Evolutionary conservation across 2,113 vertebrate genomes (phyloP).

Genomic region (Saccopteryx bilineata): DNA sequence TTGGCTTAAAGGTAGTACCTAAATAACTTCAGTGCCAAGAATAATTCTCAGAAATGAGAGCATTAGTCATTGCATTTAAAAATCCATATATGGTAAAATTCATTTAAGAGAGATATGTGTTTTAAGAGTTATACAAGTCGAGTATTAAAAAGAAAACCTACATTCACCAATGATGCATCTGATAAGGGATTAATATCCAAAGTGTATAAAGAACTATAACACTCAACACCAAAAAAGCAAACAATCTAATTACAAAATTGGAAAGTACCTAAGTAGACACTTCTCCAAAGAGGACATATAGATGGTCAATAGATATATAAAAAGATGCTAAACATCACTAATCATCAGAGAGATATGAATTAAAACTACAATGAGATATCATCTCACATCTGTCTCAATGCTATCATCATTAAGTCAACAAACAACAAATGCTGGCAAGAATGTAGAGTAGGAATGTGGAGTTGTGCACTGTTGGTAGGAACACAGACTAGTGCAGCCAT

Average conservation of each 20-base stretch:
- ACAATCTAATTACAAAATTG: no score
- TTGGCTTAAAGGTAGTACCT: slow-evolving; percentile 57
- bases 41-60: slow-evolving; percentile 64
- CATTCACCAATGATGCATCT: neutral
- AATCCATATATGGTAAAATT: slow-evolving; percentile 58
- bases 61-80: slow-evolving; percentile 64
- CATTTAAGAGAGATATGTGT: slow-evolving; percentile 60
- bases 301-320: no score
- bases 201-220: no score
- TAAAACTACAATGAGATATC: neutral
- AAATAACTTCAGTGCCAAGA: slow-evolving; percentile 62
- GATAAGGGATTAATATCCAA: neutral
- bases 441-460: neutral
- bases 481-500: no score
- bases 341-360: neutral
- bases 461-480: no score
- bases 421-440: neutral
- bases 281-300: no score
- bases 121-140: slow-evolving; percentile 27
- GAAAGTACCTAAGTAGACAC: no score
- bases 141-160: slow-evolving; percentile 42
- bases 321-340: no score
- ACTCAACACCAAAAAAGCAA: no score
- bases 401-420: neutral
- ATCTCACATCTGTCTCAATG: neutral